Evolutionary conservation across 1,140 invertebrate genomes (phyloP).

Genomic region (Cydia fagiglandana): DNA sequence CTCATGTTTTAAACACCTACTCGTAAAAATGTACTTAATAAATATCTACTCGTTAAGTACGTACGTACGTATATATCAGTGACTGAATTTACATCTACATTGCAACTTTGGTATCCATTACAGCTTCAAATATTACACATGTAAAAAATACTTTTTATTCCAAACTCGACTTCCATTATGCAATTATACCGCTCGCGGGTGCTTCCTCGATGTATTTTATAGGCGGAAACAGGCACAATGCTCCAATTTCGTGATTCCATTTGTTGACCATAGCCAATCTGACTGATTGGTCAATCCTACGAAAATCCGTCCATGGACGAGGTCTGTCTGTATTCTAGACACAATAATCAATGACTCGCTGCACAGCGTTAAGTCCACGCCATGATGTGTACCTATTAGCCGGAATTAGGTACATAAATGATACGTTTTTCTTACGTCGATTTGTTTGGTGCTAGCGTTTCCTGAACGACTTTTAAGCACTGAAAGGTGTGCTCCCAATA

Average conservation of each 20-base stretch:
- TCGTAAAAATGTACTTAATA: no score
- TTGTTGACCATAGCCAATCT: constrained; percentile 10
- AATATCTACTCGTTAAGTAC: no score
- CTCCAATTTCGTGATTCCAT: neutral
- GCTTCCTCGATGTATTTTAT: neutral
- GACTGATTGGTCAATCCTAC: neutral
- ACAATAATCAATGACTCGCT: neutral
- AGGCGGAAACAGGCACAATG: no score
- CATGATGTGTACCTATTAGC: neutral
- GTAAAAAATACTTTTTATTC: no score
- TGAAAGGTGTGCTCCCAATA: neutral
- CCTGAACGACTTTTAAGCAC: no score
- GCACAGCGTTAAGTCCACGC: neutral
- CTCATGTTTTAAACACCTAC: no score
- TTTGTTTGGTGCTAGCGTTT: neutral
- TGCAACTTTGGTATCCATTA: no score
- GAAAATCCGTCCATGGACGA: neutral
- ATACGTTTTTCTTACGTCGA: neutral
- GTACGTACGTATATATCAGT: no score
- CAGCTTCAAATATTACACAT: no score
- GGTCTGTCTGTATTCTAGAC: neutral
- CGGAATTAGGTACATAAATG: neutral
- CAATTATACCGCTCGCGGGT: neutral
- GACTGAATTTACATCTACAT: no score
- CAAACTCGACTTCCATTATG: neutral